A percentile compares a stretch with the other conserved stretches of the same genome.
Conservation (phyloP, 1,140 invertebrate genomes). For the Panagrolaimus sp. region DNA sequence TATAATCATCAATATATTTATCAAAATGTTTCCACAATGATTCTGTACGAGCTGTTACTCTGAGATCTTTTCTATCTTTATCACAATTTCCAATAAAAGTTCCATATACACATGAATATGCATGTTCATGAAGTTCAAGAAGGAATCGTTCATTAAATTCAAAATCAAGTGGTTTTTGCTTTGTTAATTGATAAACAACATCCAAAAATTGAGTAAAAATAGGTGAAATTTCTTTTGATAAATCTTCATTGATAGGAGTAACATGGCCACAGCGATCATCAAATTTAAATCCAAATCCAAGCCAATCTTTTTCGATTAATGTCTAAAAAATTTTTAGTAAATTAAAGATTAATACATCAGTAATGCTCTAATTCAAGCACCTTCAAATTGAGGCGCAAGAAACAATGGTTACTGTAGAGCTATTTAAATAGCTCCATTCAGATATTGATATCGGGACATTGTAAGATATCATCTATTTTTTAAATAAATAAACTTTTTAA, state of each 20-base stretch:
- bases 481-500: no score
- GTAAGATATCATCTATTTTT: no score
- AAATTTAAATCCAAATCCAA: slow-evolving; percentile 92
- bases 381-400: no score
- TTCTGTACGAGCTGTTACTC: slow-evolving; percentile 77
- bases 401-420: no score
- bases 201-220: slow-evolving; percentile 94
- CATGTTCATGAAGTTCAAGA: slow-evolving; percentile 84
- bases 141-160: slow-evolving; percentile 94
- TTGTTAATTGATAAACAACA: slow-evolving; percentile 70
- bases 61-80: slow-evolving; percentile 62
- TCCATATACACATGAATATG: slow-evolving; percentile 82
- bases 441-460: no score
- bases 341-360: no score
- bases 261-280: slow-evolving; percentile 80
- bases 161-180: slow-evolving; percentile 77
- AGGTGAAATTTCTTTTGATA: slow-evolving; percentile 64
- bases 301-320: slow-evolving; percentile 89
- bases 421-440: no score
- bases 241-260: slow-evolving; percentile 66
- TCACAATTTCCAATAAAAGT: slow-evolving; percentile 90
- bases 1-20: slow-evolving; percentile 79
- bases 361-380: no score
- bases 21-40: slow-evolving; percentile 89
- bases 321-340: no score